Base-by-base conservation (phyloP, 2,888 invertebrate species). In the Tipula helvola region DNA sequence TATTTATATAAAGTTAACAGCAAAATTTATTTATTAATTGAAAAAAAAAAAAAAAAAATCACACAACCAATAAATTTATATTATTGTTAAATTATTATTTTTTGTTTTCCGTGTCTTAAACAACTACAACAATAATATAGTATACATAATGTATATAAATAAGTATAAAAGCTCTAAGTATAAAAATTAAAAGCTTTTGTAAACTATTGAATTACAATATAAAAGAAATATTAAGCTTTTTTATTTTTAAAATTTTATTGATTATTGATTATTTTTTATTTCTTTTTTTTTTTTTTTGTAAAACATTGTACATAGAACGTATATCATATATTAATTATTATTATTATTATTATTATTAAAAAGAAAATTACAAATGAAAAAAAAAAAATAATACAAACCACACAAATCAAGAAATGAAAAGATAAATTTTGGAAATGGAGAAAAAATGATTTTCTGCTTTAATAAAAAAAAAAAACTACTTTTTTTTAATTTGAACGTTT, bases 271-370 rank as follows among this genome's bases (percentile, higher is more conserved):
- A n/a, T n/a, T n/a, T n/a, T n/a, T n/a, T n/a, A n/a, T 7, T 3
- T 39, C 0, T 39, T 39, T 7, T 39, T 39, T 39, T 71, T 71
- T 71, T 71, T 71, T 71, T 71, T 71, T 71, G 71, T 71, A 71
- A 57, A 71, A 71, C 71, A 71, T 71, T 71, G 71, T 71, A 71
- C 71, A 71, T 71, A 71, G 71, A 71, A 71, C 71, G 71, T 71
- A 71, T 28, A 71, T 71, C 71, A 71, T 71, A 71, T 52, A 71
- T 71, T 71, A 28, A 71, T 28, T 71, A 71, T 71, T 71, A 71
- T 71, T 71, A 71, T 71, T 52, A 52, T 52, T 39, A 39, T 39
- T 71, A 71, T 71, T 71, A 71, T 71, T 71, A 71, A 71, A 71
- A 71, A 10, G 28, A 71, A 57, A 71, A 71, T 71, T 71, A 71